Evolutionary conservation across 2,113 vertebrate genomes (phyloP), one percentile per base, ranked within the genome.

Genomic region (Ameiurus melas): DNA sequence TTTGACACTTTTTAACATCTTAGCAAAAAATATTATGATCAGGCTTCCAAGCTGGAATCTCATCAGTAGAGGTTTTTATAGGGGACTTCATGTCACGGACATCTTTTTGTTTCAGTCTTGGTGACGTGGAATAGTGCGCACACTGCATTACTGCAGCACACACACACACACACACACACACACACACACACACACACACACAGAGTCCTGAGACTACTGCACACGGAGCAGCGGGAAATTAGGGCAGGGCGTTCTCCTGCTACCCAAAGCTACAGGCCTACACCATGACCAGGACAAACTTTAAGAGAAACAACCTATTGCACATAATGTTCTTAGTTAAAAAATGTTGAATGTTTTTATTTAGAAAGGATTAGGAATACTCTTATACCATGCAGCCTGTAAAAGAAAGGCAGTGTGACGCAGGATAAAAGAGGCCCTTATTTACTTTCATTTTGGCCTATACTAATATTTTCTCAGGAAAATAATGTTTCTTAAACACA

Each of bases 211-310:
- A 85, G 84, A 68, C 70, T 78, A 85, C 83, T 77, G 75, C 86
- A 86, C 77, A 60, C 27, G 36, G 75, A 75, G n/a, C 77, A 57
- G 78, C 14, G 68, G 57, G 51, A 90, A 87, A 90, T 19, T 88
- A 85, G 86, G 86, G 68, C 83, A 90, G 58, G 86, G 64, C 70
- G 78, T 85, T 85, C 87, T 83, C 89, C 75, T 73, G 70, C 27
- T 33, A 71, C 58, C 17, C 47, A 30, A 70, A 39, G 51, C 62
- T 70, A 51, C 60, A 82, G 78, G 62, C 62, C 78, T 20, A 43
- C 80, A 64, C 55, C 75, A 71, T 81, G 83, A 27, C 39, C 47
- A 77, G 68, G 66, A 87, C 53, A 64, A 73, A 83, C 47, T 85
- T 36, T 10, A 36, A 8, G 62, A 73, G 57, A 20, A 84, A 51